Evolutionary conservation across 1,140 invertebrate species (phyloP), one percentile per base, ranked within the genome.

Genomic region (Drosophila punjabiensis): DNA sequence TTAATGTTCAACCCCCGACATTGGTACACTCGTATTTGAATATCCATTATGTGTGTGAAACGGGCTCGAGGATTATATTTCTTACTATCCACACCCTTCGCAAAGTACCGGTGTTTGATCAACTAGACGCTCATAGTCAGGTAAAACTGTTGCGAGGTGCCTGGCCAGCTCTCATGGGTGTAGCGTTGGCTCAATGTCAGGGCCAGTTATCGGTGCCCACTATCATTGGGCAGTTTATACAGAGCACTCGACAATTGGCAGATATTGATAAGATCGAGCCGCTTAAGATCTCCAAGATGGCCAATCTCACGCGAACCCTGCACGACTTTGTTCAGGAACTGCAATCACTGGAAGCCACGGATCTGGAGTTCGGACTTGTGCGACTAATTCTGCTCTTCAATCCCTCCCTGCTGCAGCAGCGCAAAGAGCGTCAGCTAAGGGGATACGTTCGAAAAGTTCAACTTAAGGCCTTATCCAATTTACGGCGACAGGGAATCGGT

Each of bases 151-250:
- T 99, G 39, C 96, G 97, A 86, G 96, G 96, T 70, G 97, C 96
- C 83, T 99, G 99, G 99, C 96, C 97, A 89, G 98, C 99, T 92
- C 92, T 99, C 62, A 98, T 99, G 93, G 96, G 97, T 5, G 94
- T 99, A 18, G 98, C 98, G 9, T 94, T 99, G 64, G 96, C 98
- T 3, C 98, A 99, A 93, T 98, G 97, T 93, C 86, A 89, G 32
- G 95, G 96, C 32, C 95, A 96, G 52, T 94, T 98, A 88, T 97
- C 97, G 39, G 94, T 98, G 52, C 94, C 96, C 35, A 97, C 96
- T 66, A 98, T 98, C 82, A 94, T 98, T 48, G 95, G 95, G 39
- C 97, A 97, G 55, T 96, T 98, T 79, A 95, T 97, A 65, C 94
- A 94, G 28, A 96, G 94, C 80, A 95, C 96, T 66, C 94, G 95